A percentile compares a stretch with the other conserved stretches of the same genome.
phyloP scores from a whole-genome alignment of 2,797 vertebrate species.

The Premnoplex brunnescens region DNA sequence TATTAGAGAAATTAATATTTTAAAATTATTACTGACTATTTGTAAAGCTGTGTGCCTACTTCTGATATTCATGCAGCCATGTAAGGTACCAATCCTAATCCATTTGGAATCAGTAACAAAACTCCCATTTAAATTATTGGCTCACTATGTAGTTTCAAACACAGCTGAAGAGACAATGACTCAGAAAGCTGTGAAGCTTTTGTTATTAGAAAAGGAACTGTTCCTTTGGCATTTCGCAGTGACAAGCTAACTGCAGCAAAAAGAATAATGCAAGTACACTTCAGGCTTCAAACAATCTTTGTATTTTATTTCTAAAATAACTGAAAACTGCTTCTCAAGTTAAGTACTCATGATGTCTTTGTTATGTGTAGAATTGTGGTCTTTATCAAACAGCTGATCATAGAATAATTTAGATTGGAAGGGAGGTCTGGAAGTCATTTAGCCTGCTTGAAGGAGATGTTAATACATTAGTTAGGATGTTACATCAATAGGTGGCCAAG shows the following conservation, averaged over 20 bases:
- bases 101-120: neutral
- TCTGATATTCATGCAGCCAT: neutral
- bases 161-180: neutral
- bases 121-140: neutral
- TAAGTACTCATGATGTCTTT: neutral
- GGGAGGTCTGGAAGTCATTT: neutral
- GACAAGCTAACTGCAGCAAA: neutral
- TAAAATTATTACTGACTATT: neutral
- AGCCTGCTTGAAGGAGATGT: neutral
- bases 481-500: neutral
- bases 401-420: neutral
- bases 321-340: neutral
- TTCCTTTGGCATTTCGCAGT: constrained; percentile 18
- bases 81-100: neutral
- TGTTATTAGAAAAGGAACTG: constrained; percentile 11
- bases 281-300: neutral
- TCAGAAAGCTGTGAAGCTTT: constrained; percentile 9
- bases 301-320: neutral
- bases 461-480: neutral
- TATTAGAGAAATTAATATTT: neutral
- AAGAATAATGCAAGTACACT: neutral
- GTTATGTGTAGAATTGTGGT: neutral
- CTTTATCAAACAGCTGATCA: neutral
- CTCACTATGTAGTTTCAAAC: neutral
- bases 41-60: neutral